These are phyloP conservation scores for Chironomus tentans DNA, from an alignment of 2,888 invertebrate genomes.

Conservation along the genomic window DNA sequence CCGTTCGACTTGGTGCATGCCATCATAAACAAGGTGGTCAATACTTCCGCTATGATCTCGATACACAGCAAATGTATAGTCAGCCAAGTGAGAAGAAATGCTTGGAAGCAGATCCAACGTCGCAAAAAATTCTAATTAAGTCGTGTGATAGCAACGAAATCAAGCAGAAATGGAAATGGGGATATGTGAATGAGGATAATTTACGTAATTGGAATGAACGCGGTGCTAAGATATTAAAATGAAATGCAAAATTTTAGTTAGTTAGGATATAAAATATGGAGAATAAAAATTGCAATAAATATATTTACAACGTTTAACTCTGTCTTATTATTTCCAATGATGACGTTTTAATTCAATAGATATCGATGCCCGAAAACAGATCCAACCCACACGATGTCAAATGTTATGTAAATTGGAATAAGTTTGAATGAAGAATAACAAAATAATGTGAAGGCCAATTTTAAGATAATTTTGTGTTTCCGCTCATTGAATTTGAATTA, in stretches of 20 bases:
- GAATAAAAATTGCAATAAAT: not conserved
- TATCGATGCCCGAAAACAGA: constrained; percentile 10
- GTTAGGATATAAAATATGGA: not conserved
- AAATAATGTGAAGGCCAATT: not conserved
- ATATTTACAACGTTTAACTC: not conserved
- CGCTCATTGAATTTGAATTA: not conserved
- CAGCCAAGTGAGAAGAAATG: not conserved
- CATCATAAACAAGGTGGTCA: constrained; percentile 91
- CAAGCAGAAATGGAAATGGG: constrained; percentile 15
- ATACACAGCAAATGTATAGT: constrained; percentile 3
- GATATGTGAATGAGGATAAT: constrained; percentile 11
- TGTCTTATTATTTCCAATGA: too few species aligned
- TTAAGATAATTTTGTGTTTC: not conserved
- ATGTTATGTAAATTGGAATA: not conserved
- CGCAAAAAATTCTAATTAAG: not conserved
- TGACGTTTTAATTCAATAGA: not conserved
- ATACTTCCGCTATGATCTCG: constrained; percentile 67
- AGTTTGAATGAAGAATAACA: not conserved
- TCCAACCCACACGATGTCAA: not conserved
- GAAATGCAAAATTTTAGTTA: not conserved
- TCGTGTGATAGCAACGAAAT: not conserved
- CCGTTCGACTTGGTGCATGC: constrained; percentile 59
- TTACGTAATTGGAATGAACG: not conserved
- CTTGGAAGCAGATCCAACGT: not conserved
- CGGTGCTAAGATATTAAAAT: constrained; percentile 10